Conservation (phyloP, 2,888 invertebrate species). For the Oeneis ivallda region DNA sequence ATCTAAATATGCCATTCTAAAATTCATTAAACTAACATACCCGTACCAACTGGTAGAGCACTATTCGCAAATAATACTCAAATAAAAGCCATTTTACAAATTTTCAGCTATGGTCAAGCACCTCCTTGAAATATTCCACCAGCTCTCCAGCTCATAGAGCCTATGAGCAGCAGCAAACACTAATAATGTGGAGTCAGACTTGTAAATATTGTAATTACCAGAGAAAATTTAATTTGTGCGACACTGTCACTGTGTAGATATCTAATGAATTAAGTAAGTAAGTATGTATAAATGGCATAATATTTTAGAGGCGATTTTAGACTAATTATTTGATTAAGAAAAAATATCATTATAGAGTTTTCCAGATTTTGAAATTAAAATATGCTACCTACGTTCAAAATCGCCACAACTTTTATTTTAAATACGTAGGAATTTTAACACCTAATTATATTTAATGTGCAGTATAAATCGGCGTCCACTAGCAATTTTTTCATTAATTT, state of each 20-base stretch:
- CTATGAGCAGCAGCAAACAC: conserved; percentile 47
- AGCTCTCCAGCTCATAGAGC: conserved; percentile 6
- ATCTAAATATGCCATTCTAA: no score
- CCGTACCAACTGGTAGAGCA: no score
- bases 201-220: conserved; percentile 28
- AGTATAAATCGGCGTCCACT: conserved; percentile 3
- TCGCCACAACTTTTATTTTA: no score
- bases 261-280: neutral
- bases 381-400: no score
- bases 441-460: neutral
- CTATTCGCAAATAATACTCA: neutral
- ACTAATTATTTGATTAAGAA: neutral
- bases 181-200: conserved; percentile 41
- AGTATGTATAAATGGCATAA: neutral
- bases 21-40: no score
- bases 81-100: neutral
- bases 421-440: neutral
- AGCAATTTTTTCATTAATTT: neutral
- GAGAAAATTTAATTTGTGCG: conserved; percentile 33
- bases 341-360: no score
- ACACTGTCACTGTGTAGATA: conserved; percentile 33
- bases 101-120: neutral
- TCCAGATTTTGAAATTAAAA: no score
- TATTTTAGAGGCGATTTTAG: neutral
- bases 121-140: neutral